phyloP scores from a whole-genome alignment of 1,140 invertebrate genomes.

The Pteromalus puparum region DNA sequence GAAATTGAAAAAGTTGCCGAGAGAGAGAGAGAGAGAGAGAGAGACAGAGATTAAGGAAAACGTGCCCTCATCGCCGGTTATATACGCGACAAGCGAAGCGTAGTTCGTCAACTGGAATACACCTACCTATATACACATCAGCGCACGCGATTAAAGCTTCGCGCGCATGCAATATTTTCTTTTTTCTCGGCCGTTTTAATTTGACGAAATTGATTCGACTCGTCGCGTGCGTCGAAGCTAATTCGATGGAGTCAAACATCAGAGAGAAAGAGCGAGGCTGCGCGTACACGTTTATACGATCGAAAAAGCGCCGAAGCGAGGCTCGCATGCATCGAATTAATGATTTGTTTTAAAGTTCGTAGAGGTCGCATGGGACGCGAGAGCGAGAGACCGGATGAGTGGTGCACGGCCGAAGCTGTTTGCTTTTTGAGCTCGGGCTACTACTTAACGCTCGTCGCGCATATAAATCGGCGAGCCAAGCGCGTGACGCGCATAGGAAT shows the following conservation, averaged over 20 bases:
- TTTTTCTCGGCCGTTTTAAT: neutral
- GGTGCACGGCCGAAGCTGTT: neutral
- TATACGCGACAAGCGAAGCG: too few relatives aligned
- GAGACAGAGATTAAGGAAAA: neutral
- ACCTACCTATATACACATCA: too few relatives aligned
- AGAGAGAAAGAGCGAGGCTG: neutral
- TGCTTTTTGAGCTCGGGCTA: neutral
- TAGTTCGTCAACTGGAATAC: too few relatives aligned
- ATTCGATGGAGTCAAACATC: neutral
- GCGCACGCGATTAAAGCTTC: too few relatives aligned
- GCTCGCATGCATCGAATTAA: constrained; percentile 6
- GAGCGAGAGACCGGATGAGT: neutral
- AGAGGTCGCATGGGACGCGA: neutral
- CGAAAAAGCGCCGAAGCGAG: neutral
- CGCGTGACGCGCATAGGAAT: constrained; percentile 1
- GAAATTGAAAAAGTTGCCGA: constrained; percentile 31
- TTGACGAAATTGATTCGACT: neutral
- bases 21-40: too few relatives aligned
- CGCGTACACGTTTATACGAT: neutral
- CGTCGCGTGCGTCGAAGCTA: neutral
- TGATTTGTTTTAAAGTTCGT: neutral
- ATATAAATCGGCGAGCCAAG: constrained; percentile 12
- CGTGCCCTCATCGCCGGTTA: too few relatives aligned
- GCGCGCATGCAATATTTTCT: neutral
- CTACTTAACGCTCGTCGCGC: constrained; percentile 26